Conservation (phyloP, 1,140 invertebrate species). For the Eriocheir sinensis region DNA sequence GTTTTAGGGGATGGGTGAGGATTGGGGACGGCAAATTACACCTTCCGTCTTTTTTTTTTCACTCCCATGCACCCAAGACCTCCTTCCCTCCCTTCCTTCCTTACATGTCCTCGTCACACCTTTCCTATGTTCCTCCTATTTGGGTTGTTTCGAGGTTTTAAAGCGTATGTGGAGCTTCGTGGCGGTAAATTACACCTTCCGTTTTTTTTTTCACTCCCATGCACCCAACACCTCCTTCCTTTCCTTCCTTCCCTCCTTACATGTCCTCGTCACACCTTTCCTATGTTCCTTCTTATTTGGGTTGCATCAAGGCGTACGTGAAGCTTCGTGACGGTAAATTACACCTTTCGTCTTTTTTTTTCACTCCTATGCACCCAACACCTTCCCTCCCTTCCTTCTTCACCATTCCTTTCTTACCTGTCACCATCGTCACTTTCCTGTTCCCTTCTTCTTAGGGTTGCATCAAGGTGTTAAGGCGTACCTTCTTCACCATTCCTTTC, state of each 20-base stretch:
- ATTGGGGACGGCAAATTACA: no score
- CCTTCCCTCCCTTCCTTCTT: neutral
- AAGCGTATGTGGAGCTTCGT: no score
- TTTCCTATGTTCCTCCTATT: neutral
- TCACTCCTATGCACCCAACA: neutral
- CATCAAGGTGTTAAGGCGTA: neutral
- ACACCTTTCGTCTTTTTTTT: neutral
- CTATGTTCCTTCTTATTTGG: no score
- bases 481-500: neutral
- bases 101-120: neutral
- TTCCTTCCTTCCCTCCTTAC: slow-evolving; percentile 8
- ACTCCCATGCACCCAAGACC: neutral
- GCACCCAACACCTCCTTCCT: neutral
- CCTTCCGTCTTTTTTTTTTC: no score
- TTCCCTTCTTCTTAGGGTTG: slow-evolving; percentile 5
- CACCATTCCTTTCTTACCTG: neutral
- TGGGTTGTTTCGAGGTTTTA: neutral
- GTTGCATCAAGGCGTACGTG: no score
- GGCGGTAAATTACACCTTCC: no score
- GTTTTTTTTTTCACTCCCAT: neutral
- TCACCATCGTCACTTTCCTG: neutral
- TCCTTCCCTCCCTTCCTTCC: neutral
- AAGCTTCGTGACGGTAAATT: no score
- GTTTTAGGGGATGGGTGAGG: no score
- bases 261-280: no score